These are phyloP conservation scores for Megastigmus dorsalis DNA, from an alignment of 2,888 invertebrate genomes.

Conservation along the genomic window DNA sequence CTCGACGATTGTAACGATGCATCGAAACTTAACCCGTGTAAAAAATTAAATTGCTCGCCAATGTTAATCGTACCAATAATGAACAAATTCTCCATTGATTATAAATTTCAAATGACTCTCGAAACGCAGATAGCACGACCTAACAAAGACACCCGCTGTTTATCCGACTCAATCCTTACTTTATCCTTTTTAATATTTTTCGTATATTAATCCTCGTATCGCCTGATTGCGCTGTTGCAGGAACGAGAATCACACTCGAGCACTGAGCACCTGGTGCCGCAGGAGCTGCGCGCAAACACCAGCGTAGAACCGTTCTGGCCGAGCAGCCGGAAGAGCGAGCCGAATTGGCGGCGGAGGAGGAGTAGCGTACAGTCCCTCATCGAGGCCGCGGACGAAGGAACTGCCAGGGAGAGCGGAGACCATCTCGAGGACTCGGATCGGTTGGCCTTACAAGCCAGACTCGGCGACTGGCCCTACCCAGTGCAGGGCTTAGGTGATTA, in stretches of 20 bases:
- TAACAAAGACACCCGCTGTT: too few species aligned
- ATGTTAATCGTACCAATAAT: too few species aligned
- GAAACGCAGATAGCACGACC: too few species aligned
- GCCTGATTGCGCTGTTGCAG: not conserved
- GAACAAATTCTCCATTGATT: too few species aligned
- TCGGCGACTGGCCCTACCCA: not conserved
- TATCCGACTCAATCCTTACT: too few species aligned
- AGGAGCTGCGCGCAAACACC: not conserved
- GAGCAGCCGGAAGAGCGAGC: not conserved
- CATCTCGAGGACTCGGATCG: not conserved
- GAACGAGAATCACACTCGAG: constrained; percentile 17
- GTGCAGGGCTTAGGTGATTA: constrained; percentile 9
- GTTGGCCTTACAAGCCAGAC: not conserved
- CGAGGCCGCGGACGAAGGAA: not conserved
- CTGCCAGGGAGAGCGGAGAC: not conserved
- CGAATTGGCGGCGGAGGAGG: too few species aligned
- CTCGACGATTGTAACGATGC: too few species aligned
- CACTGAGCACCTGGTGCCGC: not conserved
- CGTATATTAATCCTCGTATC: not conserved
- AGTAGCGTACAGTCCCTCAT: too few species aligned
- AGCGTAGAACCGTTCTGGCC: not conserved
- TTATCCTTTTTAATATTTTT: too few species aligned
- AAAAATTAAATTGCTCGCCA: too few species aligned
- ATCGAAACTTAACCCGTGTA: too few species aligned
- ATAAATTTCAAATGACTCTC: too few species aligned